A percentile compares a stretch with the other conserved stretches of the same genome.
phyloP scores from a whole-genome alignment of 2,797 vertebrate species.

The Bovichtus variegatus region DNA sequence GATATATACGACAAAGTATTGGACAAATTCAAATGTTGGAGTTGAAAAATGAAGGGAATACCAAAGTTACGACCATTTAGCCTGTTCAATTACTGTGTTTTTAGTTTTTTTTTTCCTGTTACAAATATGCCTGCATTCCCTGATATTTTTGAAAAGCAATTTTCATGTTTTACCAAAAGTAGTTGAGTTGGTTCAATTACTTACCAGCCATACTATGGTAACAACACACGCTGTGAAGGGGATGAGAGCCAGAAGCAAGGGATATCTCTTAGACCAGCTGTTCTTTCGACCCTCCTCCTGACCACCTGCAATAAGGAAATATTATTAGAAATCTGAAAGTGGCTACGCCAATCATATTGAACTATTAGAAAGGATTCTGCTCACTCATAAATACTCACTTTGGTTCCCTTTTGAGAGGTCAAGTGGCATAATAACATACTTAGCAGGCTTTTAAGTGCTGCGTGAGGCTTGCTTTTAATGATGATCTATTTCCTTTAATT shows the following conservation, averaged over 20 bases:
- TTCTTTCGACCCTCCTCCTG: conserved; percentile 52
- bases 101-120: not conserved
- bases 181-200: not conserved
- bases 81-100: not conserved
- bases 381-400: not conserved
- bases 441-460: not conserved
- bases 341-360: not conserved
- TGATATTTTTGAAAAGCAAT: not conserved
- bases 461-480: not conserved
- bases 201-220: conserved; percentile 77
- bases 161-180: not conserved
- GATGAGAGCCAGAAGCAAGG: conserved; percentile 72
- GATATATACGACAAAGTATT: not conserved
- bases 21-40: not conserved
- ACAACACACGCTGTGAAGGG: conserved; percentile 68
- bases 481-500: conserved; percentile 2
- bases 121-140: not conserved
- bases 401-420: not conserved
- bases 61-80: not conserved
- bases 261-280: conserved; percentile 64
- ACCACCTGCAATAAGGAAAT: conserved; percentile 62
- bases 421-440: not conserved
- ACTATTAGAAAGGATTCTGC: not conserved
- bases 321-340: conserved; percentile 43
- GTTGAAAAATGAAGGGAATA: not conserved